Evolutionary conservation across 1,140 invertebrate genomes (phyloP).

Genomic region (Tetramorium simillimum): DNA sequence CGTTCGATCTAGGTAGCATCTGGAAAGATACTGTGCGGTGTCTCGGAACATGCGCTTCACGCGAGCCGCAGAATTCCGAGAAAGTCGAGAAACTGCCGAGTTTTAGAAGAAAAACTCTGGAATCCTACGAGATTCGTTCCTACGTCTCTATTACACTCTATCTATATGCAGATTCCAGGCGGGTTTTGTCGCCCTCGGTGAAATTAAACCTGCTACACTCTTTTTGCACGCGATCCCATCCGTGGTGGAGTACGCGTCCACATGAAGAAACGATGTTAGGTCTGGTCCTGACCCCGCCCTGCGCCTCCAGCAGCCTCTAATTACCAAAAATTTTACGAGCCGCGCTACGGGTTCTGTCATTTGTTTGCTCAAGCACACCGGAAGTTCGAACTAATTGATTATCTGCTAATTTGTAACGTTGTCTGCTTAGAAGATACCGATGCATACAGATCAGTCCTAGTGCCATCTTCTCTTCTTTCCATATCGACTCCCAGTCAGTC

Average conservation of each 20-base stretch:
- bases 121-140: constrained; percentile 47
- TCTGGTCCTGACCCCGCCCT: constrained; percentile 55
- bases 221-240: constrained; percentile 36
- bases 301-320: constrained; percentile 73
- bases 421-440: constrained; percentile 55
- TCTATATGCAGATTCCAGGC: constrained; percentile 69
- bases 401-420: constrained; percentile 81
- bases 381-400: constrained; percentile 80
- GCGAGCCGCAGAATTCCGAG: constrained; percentile 40
- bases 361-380: constrained; percentile 79
- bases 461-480: not conserved
- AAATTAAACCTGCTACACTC: constrained; percentile 56
- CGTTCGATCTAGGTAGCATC: constrained; percentile 45
- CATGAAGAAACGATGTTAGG: constrained; percentile 58
- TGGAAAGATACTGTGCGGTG: constrained; percentile 25
- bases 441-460: not conserved
- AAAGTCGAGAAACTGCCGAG: constrained; percentile 2
- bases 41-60: constrained; percentile 47
- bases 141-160: constrained; percentile 66
- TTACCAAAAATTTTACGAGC: constrained; percentile 81
- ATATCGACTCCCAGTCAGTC: too few species aligned
- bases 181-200: constrained; percentile 55
- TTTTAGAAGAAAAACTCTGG: constrained; percentile 9
- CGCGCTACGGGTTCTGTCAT: constrained; percentile 74
- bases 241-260: constrained; percentile 24